Evolutionary conservation across 2,797 vertebrate genomes (phyloP).

Genomic region (Gobio occitaniae): DNA sequence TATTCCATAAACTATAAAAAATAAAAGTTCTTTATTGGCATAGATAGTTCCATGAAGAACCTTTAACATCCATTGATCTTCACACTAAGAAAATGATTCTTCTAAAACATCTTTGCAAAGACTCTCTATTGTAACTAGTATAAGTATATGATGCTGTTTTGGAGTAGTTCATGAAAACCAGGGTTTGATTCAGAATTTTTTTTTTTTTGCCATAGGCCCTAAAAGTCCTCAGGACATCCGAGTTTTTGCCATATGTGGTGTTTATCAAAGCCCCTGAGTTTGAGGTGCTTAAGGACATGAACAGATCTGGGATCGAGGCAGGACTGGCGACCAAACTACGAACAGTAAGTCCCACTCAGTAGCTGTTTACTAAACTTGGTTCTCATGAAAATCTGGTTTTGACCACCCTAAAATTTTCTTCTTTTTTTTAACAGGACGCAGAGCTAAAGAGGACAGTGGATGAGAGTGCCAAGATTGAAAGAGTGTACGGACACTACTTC

Average conservation of each 20-base stretch:
- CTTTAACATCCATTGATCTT: not conserved
- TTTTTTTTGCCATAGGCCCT: conserved; percentile 73
- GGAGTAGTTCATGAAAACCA: not conserved
- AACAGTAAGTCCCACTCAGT: conserved; percentile 66
- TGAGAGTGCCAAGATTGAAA: conserved; percentile 88
- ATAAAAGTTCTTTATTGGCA: not conserved
- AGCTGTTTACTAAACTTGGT: not conserved
- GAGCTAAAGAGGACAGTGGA: conserved; percentile 88
- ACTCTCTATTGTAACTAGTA: not conserved
- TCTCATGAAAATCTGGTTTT: not conserved
- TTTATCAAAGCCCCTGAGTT: conserved; percentile 85
- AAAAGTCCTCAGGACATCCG: conserved; percentile 85
- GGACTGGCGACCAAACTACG: conserved; percentile 83
- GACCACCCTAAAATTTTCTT: not conserved
- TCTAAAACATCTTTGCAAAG: not conserved
- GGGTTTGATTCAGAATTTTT: not conserved
- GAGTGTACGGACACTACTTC: conserved; percentile 90
- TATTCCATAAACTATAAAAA: not conserved
- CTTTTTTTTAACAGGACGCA: conserved; percentile 76
- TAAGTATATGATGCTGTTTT: not conserved
- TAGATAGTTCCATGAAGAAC: not conserved
- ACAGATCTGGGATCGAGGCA: conserved; percentile 80
- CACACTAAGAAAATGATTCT: not conserved
- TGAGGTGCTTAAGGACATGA: conserved; percentile 83
- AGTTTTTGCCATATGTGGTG: conserved; percentile 87